These are phyloP conservation scores for Xenops minutus DNA, from an alignment of 2,797 vertebrate genomes.

Conservation along the genomic window DNA sequence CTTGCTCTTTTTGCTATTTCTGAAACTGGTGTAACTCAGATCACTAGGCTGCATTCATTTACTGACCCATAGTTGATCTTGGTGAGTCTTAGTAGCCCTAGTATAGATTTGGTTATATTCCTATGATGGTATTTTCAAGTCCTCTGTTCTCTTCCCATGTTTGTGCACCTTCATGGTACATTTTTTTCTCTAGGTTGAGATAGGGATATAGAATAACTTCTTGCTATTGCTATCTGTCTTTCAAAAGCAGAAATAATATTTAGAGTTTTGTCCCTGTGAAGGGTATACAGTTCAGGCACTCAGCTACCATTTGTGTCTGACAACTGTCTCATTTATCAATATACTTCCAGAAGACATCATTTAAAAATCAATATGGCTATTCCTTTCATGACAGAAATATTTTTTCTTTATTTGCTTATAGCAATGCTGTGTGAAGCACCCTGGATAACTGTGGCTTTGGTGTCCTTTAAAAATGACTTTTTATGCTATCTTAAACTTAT, in stretches of 20 bases:
- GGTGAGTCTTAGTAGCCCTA: background rate
- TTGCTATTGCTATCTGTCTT: background rate
- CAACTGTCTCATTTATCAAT: background rate
- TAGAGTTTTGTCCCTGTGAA: background rate
- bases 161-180: background rate
- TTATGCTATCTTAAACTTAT: background rate
- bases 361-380: background rate
- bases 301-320: background rate
- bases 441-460: background rate
- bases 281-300: background rate
- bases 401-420: background rate
- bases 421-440: background rate
- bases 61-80: background rate
- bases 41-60: rapidly evolving
- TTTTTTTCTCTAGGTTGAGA: background rate
- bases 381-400: background rate
- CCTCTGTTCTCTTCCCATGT: background rate
- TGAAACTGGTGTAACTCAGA: background rate
- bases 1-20: background rate
- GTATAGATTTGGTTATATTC: background rate
- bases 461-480: background rate
- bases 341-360: background rate
- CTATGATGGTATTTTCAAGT: background rate
- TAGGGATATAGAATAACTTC: background rate
- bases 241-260: background rate